Base-by-base conservation (phyloP, 1,140 invertebrate genomes). In the Drosophila biarmipes region DNA sequence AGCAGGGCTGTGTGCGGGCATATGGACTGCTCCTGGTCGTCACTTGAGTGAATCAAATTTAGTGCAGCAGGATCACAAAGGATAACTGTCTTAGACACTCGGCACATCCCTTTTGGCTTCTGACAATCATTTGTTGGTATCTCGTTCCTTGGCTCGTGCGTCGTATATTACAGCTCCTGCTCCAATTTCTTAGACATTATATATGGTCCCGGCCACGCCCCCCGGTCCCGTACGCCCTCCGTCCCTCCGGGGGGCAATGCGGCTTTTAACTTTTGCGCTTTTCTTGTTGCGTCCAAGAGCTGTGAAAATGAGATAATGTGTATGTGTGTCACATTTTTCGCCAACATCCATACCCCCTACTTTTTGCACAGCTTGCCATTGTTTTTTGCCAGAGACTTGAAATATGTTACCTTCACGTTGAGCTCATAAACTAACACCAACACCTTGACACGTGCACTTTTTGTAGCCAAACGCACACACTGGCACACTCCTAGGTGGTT, bases 361-460 rank as follows among this genome's bases (percentile, higher is more conserved):
- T 53, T 73, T 57, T 54, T 76, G 52, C 58, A 29, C 62, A 56
- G 67, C 72, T 67, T 52, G 55, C 63, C 74, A 72, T 82, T 82
- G 80, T 82, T 87, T 86, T 86, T 86, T 77, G 63, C 66, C 40
- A 64, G 66, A 76, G 80, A 80, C 85, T 89, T 87, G 85, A 87
- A 87, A 87, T 87, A 87, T 87, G 84, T 87, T 89, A 72, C 85
- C 85, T 89, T 89, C 76, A 89, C 79, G 84, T 90, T 89, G 85
- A 84, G 84, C 84, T 87, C 84, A 87, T 87, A 87, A 87, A 87
- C 84, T 89, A 87, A 90, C 84, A 87, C 84, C 78, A 89, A 84
- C 84, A 87, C 84, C 84, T 89, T 89, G 84, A 89, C 84, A 87
- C 80, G 84, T 84, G 76, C 84, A 57, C 72, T 89, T 84, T 89